phyloP scores from a whole-genome alignment of 2,797 vertebrate species.

The Hippocampus kuda region DNA sequence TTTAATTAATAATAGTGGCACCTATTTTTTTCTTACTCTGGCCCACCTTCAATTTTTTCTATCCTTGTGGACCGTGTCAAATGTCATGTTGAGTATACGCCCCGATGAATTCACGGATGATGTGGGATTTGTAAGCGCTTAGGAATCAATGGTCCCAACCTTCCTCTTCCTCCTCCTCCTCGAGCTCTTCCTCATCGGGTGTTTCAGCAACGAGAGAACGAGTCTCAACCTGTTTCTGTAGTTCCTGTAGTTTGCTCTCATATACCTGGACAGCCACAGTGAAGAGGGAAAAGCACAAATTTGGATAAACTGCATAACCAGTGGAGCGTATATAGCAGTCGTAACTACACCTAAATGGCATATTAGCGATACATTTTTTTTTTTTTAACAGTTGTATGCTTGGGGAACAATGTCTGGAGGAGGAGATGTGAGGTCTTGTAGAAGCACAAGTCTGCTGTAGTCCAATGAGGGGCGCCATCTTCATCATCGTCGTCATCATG shows the following conservation, averaged over 20 bases:
- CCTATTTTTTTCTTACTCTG: too few species aligned
- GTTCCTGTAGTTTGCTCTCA: conserved; percentile 94
- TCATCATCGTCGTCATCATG: conserved; percentile 45
- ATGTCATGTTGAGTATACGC: too few species aligned
- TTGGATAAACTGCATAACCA: neutral
- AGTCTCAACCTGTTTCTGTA: conserved; percentile 97
- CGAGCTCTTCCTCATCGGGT: conserved; percentile 90
- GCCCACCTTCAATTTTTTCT: too few species aligned
- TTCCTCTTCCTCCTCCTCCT: conserved; percentile 82
- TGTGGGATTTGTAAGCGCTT: neutral
- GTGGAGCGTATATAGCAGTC: neutral
- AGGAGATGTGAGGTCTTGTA: conserved; percentile 19
- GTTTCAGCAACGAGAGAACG: conserved; percentile 89
- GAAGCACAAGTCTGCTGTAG: conserved; percentile 49
- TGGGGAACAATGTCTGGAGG: neutral
- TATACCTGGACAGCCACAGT: conserved; percentile 78
- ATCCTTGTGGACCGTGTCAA: too few species aligned
- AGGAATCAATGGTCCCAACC: conserved; percentile 40
- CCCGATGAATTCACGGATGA: neutral
- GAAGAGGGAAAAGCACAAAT: conserved; percentile 33
- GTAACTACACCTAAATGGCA: neutral
- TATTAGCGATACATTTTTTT: neutral
- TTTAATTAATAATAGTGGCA: too few species aligned
- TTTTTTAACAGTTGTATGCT: neutral
- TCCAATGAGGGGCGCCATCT: conserved; percentile 58